Percentiles rank a stretch among this genome's conserved stretches.
These are phyloP conservation scores for Mythimna albipuncta DNA, from an alignment of 2,888 invertebrate species.

Conservation along the genomic window DNA sequence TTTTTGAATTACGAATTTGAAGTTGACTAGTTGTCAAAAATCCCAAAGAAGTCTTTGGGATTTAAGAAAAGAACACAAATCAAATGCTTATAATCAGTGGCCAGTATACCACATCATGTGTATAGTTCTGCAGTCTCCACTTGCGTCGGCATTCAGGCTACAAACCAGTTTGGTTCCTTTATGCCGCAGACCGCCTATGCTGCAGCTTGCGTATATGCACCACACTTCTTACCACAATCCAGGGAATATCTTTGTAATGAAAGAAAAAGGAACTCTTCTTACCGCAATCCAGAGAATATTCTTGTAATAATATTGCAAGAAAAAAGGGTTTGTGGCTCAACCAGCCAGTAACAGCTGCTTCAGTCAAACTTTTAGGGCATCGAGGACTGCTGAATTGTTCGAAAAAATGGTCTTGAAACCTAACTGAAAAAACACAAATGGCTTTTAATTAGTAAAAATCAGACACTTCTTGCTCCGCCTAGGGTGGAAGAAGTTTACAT, in stretches of 20 bases:
- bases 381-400: too few relatives aligned
- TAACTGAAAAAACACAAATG: too few relatives aligned
- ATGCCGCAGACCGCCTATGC: constrained; percentile 87
- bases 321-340: background rate
- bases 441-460: too few relatives aligned
- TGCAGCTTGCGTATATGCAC: constrained; percentile 84
- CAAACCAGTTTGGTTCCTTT: constrained; percentile 89
- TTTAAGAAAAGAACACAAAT: background rate
- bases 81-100: constrained; percentile 1
- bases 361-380: background rate
- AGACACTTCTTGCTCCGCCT: too few relatives aligned
- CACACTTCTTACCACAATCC: constrained; percentile 54
- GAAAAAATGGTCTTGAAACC: too few relatives aligned
- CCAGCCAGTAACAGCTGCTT: background rate
- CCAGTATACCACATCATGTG: constrained; percentile 63
- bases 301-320: background rate
- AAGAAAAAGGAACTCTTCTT: too few relatives aligned
- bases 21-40: too few relatives aligned
- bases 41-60: too few relatives aligned
- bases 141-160: constrained; percentile 80
- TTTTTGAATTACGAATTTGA: too few relatives aligned
- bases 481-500: too few relatives aligned
- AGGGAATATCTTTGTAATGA: constrained; percentile 19
- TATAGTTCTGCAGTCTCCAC: constrained; percentile 77
- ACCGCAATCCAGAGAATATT: constrained; percentile 20